These are phyloP conservation scores for Petrolisthes cinctipes DNA, from an alignment of 2,888 invertebrate species.

Conservation along the genomic window DNA sequence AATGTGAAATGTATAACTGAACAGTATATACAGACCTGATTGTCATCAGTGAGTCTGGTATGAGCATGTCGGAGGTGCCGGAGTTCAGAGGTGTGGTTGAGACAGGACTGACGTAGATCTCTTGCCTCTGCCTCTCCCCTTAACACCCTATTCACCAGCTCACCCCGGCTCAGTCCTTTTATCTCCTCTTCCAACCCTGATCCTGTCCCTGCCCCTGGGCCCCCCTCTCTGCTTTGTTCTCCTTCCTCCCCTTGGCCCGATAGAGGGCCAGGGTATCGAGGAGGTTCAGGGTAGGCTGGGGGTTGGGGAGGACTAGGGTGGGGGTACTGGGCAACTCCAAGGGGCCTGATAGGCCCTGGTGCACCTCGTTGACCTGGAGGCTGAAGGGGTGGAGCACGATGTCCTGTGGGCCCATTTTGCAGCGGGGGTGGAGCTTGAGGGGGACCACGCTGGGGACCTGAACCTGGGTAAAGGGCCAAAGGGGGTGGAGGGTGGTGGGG, in stretches of 20 bases:
- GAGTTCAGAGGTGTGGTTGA: constrained; percentile 39
- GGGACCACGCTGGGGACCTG: constrained; percentile 29
- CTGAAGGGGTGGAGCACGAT: neutral
- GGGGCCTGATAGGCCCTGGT: constrained; percentile 21
- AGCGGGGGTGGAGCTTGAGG: constrained; percentile 18
- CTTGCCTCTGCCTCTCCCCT: constrained; percentile 38
- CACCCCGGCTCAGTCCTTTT: constrained; percentile 24
- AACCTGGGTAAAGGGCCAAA: neutral
- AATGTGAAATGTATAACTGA: no score
- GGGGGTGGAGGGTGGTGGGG: neutral
- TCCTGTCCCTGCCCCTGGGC: neutral
- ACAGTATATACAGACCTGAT: constrained; percentile 47
- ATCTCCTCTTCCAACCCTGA: constrained; percentile 33
- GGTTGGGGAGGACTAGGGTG: constrained; percentile 31
- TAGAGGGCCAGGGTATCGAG: constrained; percentile 49
- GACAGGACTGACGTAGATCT: constrained; percentile 30
- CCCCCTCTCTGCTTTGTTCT: constrained; percentile 16
- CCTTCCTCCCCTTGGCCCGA: constrained; percentile 10
- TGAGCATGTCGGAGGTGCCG: constrained; percentile 48
- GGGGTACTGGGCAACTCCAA: constrained; percentile 25
- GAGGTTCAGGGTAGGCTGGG: constrained; percentile 53
- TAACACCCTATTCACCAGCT: constrained; percentile 23
- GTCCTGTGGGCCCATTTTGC: constrained; percentile 25
- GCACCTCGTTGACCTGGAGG: neutral
- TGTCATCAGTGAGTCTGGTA: constrained; percentile 63